Evolutionary conservation across 1,140 invertebrate species (phyloP).

Genomic region (Bombus pascuorum): DNA sequence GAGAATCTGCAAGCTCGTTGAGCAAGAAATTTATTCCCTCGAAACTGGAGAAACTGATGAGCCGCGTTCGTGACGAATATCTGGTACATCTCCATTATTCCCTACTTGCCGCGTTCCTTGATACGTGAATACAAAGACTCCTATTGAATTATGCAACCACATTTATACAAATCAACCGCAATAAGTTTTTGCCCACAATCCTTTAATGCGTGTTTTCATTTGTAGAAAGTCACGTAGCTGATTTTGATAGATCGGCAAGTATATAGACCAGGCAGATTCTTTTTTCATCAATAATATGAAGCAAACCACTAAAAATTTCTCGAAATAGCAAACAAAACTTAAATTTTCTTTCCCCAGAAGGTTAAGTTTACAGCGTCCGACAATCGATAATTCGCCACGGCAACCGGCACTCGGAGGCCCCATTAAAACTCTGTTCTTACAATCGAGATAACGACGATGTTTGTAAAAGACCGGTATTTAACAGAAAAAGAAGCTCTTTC

Average conservation of each 20-base stretch:
- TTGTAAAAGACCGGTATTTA: constrained; percentile 1
- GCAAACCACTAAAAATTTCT: neutral
- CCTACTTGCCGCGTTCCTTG: neutral
- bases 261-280: too few relatives aligned
- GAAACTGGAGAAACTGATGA: constrained; percentile 28
- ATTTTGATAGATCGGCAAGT: neutral
- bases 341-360: neutral
- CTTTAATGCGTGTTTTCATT: neutral
- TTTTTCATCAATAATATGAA: neutral
- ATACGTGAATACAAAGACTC: neutral
- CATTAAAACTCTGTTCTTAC: neutral
- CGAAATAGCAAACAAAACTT: neutral
- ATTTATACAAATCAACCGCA: constrained; percentile 19
- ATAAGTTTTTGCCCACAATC: constrained; percentile 24
- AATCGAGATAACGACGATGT: neutral
- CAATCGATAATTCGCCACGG: neutral
- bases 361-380: neutral
- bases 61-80: constrained; percentile 7
- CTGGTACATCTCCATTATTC: constrained; percentile 32
- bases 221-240: neutral
- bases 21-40: constrained; percentile 33
- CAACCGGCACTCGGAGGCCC: neutral
- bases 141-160: constrained; percentile 18
- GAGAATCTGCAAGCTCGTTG: constrained; percentile 8
- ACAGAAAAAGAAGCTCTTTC: neutral